phyloP scores from a whole-genome alignment of 2,888 invertebrate genomes.

The Oxytorus armatus region DNA sequence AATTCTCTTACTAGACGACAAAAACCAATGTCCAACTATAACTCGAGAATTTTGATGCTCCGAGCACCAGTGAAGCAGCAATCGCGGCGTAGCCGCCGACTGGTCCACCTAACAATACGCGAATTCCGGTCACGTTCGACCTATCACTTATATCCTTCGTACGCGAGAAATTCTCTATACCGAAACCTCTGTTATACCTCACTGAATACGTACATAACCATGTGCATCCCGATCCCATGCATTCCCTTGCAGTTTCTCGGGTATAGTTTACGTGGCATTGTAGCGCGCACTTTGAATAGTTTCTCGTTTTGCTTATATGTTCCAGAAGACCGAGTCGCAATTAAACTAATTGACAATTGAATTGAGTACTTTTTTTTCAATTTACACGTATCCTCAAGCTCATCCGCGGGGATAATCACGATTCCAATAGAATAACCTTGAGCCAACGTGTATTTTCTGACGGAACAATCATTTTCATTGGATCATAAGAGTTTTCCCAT shows the following conservation, averaged over 20 bases:
- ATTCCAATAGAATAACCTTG: constrained; percentile 6
- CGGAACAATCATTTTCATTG: background rate
- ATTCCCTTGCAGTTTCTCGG: background rate
- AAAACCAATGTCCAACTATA: constrained; percentile 56
- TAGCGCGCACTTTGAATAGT: constrained; percentile 9
- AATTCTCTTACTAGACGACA: too few relatives aligned
- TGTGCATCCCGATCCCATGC: constrained; percentile 46
- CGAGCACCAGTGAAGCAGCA: constrained; percentile 6
- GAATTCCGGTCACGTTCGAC: constrained; percentile 62
- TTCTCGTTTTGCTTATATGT: constrained; percentile 12
- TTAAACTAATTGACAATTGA: constrained; percentile 46
- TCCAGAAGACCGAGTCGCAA: constrained; percentile 1
- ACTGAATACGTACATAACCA: constrained; percentile 28
- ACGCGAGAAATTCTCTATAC: constrained; percentile 56
- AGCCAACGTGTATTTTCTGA: background rate
- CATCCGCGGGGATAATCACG: constrained; percentile 11
- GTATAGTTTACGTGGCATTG: constrained; percentile 1
- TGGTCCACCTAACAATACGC: constrained; percentile 35
- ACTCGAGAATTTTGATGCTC: constrained; percentile 63
- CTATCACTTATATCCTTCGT: constrained; percentile 63
- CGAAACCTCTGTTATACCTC: constrained; percentile 24
- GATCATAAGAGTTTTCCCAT: background rate
- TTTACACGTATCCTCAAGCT: background rate
- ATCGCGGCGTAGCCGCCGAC: constrained; percentile 11
- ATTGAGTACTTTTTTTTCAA: constrained; percentile 23